A percentile compares a stretch with the other conserved stretches of the same genome.
Evolutionary conservation across 2,113 vertebrate species (phyloP).

Genomic region (Rhinichthys klamathensis): DNA sequence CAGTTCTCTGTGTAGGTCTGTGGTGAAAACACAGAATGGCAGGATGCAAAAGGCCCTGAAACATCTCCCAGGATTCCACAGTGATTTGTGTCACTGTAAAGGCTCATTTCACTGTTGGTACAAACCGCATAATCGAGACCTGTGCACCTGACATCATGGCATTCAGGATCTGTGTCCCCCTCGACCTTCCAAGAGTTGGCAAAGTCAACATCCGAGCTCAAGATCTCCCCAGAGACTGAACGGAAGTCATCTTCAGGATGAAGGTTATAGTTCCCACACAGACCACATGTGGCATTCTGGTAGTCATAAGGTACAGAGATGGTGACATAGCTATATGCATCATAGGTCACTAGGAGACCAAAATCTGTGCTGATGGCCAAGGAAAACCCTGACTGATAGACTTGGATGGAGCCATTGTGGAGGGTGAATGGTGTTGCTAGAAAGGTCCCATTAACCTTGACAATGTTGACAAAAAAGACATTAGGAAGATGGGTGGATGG

Average conservation of each 20-base stretch:
- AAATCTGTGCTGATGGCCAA: constrained; percentile 62
- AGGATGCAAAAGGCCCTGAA: constrained; percentile 66
- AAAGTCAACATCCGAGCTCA: constrained; percentile 65
- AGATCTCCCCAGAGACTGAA: constrained; percentile 54
- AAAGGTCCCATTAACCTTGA: constrained; percentile 66
- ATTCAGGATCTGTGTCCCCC: constrained; percentile 45
- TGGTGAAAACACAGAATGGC: constrained; percentile 52
- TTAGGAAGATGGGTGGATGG: not conserved
- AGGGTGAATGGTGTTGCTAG: constrained; percentile 61
- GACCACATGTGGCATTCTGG: constrained; percentile 64
- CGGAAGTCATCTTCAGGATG: constrained; percentile 59
- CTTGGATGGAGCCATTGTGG: constrained; percentile 50
- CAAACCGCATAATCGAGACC: constrained; percentile 62
- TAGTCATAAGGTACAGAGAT: constrained; percentile 63
- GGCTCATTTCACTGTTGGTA: constrained; percentile 15
- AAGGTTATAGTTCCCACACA: constrained; percentile 69
- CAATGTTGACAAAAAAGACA: not conserved
- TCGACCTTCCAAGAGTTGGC: constrained; percentile 63
- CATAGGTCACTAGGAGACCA: constrained; percentile 68
- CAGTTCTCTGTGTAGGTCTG: constrained; percentile 62
- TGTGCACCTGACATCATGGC: constrained; percentile 34
- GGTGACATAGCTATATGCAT: constrained; percentile 52
- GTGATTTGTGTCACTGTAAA: constrained; percentile 51
- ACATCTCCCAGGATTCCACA: constrained; percentile 62
- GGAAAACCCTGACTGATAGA: constrained; percentile 66